phyloP scores from a whole-genome alignment of 2,797 vertebrate species.

The Spheniscus humboldti region DNA sequence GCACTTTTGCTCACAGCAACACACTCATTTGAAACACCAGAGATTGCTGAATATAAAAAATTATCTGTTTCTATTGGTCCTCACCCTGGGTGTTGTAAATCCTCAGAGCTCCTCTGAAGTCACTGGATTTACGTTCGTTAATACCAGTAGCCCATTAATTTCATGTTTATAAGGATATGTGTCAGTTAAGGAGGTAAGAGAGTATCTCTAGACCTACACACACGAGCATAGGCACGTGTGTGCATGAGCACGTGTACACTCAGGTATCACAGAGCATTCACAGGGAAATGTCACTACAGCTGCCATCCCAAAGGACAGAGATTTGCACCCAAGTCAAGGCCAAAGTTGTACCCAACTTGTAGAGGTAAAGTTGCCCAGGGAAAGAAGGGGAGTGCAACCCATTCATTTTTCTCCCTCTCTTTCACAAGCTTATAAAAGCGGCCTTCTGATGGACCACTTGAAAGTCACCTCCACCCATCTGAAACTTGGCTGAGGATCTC shows the following conservation, averaged over 20 bases:
- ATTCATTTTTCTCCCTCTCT: not conserved
- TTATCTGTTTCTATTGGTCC: not conserved
- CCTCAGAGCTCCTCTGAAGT: not conserved
- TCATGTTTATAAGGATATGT: not conserved
- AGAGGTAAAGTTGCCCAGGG: not conserved
- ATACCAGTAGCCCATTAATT: not conserved
- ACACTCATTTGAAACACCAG: not conserved
- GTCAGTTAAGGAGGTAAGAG: not conserved
- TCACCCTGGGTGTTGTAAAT: not conserved
- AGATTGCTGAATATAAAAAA: not conserved
- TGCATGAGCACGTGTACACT: not conserved
- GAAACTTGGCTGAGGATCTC: constrained; percentile 32
- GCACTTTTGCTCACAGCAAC: not conserved
- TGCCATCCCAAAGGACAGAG: not conserved
- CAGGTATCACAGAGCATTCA: not conserved
- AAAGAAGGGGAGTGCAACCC: not conserved
- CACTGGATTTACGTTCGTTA: not conserved
- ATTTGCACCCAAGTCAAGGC: not conserved
- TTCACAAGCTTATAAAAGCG: not conserved
- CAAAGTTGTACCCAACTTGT: not conserved
- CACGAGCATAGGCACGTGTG: fast-evolving
- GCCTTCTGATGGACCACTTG: not conserved
- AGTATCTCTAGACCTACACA: not conserved
- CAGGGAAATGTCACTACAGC: not conserved
- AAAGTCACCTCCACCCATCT: constrained; percentile 54